Percentiles rank a stretch among this genome's conserved stretches.
phyloP scores from a whole-genome alignment of 2,113 vertebrate species.

The Gymnorhina tibicen region DNA sequence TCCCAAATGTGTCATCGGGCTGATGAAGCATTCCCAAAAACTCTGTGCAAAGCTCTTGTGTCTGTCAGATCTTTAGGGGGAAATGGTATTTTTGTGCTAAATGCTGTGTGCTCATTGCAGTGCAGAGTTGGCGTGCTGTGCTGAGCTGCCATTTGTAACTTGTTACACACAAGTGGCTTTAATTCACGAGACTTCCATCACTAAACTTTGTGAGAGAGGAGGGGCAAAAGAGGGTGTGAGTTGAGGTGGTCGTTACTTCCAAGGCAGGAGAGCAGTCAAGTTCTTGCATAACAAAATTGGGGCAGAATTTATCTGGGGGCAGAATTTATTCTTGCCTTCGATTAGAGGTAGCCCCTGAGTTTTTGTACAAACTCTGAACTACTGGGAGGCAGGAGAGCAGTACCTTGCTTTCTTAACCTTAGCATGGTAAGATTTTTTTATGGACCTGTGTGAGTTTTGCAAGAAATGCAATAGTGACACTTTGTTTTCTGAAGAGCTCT shows the following conservation, averaged over 20 bases:
- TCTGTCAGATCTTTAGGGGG: neutral
- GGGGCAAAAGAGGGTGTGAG: neutral
- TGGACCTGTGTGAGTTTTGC: neutral
- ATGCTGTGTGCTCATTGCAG: fast-evolving
- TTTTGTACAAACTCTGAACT: neutral
- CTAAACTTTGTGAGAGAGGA: neutral
- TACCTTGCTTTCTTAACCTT: neutral
- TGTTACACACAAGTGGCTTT: fast-evolving
- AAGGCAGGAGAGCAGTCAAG: too few species aligned
- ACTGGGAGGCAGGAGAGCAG: neutral
- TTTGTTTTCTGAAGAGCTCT: neutral
- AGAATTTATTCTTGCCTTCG: neutral
- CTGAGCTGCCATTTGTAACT: neutral
- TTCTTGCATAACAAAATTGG: neutral
- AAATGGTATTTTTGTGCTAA: neutral
- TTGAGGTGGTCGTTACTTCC: neutral
- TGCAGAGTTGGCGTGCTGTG: neutral
- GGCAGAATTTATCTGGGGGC: neutral
- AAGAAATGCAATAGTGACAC: neutral
- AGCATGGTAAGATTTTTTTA: neutral
- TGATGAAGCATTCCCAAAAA: neutral
- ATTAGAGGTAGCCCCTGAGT: neutral
- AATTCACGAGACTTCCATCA: neutral
- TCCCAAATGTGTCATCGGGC: neutral
- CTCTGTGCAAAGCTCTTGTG: neutral